Percentiles rank a stretch among this genome's conserved stretches.
Evolutionary conservation across 2,888 invertebrate genomes (phyloP).

Genomic region (Caenorhabditis parvicauda): DNA sequence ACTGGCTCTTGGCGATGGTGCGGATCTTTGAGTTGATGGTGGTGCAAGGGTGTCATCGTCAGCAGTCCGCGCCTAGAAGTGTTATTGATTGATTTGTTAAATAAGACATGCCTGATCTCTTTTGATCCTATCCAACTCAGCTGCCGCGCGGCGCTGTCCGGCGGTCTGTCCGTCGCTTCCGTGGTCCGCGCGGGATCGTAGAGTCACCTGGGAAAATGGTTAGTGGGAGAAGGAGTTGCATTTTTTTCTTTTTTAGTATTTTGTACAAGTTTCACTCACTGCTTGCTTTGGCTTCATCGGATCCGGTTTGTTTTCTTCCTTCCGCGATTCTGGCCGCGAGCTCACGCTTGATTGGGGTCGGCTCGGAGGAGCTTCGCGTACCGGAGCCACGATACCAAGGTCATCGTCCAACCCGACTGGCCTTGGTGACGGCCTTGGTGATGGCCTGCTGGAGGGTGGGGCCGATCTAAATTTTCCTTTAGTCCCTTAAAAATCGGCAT

Average conservation of each 20-base stretch:
- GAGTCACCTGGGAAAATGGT: conserved; percentile 25
- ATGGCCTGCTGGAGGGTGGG: conserved; percentile 13
- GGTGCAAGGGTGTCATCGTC: conserved; percentile 30
- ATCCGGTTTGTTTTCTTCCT: conserved; percentile 37
- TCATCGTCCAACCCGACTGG: conserved; percentile 51
- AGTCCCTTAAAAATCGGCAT: not conserved
- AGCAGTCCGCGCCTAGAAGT: conserved; percentile 15
- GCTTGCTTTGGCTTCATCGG: conserved; percentile 58
- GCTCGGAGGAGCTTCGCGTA: conserved; percentile 10
- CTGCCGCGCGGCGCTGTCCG: conserved; percentile 58
- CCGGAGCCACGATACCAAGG: conserved; percentile 52
- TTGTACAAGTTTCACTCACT: conserved; percentile 15
- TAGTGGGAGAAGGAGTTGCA: not conserved
- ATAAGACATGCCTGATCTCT: conserved; percentile 41
- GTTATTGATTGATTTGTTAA: not conserved
- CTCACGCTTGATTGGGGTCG: conserved; percentile 28
- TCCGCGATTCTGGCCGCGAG: conserved; percentile 32
- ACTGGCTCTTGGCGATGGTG: conserved; percentile 22
- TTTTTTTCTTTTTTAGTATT: conserved; percentile 5
- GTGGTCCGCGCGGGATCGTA: conserved; percentile 39
- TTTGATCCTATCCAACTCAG: conserved; percentile 55
- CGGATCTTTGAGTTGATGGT: conserved; percentile 12
- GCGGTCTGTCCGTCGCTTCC: conserved; percentile 49
- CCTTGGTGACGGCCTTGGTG: conserved; percentile 23
- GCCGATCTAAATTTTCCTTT: not conserved